Base-by-base conservation (phyloP, 2,888 invertebrate species). In the Polylopha cassiicola region DNA sequence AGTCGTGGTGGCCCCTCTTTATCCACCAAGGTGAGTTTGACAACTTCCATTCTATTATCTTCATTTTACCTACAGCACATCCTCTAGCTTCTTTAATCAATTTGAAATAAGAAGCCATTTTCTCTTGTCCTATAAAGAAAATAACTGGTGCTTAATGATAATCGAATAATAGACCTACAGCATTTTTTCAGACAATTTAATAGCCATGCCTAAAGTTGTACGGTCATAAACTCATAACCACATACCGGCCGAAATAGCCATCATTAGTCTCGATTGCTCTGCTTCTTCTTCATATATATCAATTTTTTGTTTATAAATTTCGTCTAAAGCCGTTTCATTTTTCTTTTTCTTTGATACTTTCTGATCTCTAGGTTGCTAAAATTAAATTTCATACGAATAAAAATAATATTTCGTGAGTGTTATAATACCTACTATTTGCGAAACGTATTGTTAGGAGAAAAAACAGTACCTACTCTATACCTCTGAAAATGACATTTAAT, bases 21-120 rank as follows among this genome's bases (percentile, higher is more conserved):
- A 73, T 39, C 87, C 86, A 87, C 79, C 87, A 87, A 5, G 71
- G 66, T 0, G 63, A 47, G 13, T 72, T 65, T 0, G 61, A 56
- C 13, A 84, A 61, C 50, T 87, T 88, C 88, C 88, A 88, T 39
- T 80, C 75, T 3, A 87, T 86, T 0, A 68, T 59, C 49, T 80
- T 80, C 29, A 70, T 52, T 44, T 76, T 64, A 1, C 86, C 76
- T 3, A 75, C 58, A 1, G 68, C 48, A 37, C 80, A 77, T 1
- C 28, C 41, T 3, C 65, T 65, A 3, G 82, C 73, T 43, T 75
- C 68, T 20, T 66, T 55, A 32, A 88, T 38, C 9, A 86, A 50
- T 37, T 66, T 59, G 38, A 84, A 79, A 48, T 82, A 88, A 1
- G 73, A 62, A 1, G 75, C 61, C 71, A 88, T 82, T 11, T 72